Evolutionary conservation across 2,888 invertebrate species (phyloP).

Genomic region (Beris morrisii): DNA sequence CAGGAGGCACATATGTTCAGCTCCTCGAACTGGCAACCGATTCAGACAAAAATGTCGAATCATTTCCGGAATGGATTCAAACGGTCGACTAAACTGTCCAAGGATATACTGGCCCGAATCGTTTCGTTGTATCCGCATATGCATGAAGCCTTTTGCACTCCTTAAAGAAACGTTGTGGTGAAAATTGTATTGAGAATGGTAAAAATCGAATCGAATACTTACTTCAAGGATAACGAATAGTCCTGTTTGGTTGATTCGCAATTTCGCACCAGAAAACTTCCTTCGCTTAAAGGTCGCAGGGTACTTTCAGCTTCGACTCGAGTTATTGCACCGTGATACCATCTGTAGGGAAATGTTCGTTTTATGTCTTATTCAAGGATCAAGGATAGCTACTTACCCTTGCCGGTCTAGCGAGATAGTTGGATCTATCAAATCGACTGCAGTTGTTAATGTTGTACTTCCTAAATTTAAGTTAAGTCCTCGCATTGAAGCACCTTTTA

Average conservation of each 20-base stretch:
- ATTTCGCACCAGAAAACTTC: constrained; percentile 91
- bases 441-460: constrained; percentile 54
- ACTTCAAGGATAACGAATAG: constrained; percentile 94
- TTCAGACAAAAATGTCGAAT: constrained; percentile 91
- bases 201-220: constrained; percentile 55
- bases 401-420: constrained; percentile 83
- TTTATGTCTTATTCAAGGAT: background rate
- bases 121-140: constrained; percentile 89
- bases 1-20: constrained; percentile 93
- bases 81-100: constrained; percentile 91
- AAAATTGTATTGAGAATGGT: constrained; percentile 5
- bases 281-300: constrained; percentile 80
- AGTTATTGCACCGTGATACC: constrained; percentile 95
- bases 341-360: constrained; percentile 59
- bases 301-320: constrained; percentile 89
- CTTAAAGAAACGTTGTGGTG: constrained; percentile 63
- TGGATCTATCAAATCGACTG: constrained; percentile 77
- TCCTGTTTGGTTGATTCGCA: constrained; percentile 93
- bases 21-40: constrained; percentile 90
- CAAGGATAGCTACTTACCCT: constrained; percentile 64
- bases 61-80: constrained; percentile 91
- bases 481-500: constrained; percentile 56
- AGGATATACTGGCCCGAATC: constrained; percentile 81
- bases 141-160: constrained; percentile 94
- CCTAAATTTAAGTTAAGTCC: constrained; percentile 74